Evolutionary conservation across 1,140 invertebrate species (phyloP), one percentile per base, ranked within the genome.

Genomic region (Amyelois transitella): DNA sequence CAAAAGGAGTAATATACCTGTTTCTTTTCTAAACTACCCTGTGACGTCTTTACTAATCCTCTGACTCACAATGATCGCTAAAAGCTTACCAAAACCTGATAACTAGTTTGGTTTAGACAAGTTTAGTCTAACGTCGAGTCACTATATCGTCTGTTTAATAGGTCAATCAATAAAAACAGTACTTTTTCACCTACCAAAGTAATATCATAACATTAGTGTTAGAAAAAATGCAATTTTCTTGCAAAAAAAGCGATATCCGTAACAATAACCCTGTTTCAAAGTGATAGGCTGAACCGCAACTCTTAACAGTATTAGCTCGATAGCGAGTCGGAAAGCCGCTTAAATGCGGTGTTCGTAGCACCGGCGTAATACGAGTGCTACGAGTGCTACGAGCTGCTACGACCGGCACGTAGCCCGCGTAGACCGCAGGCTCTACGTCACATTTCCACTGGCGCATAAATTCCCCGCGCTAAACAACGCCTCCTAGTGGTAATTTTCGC

Each of bases 401-500:
- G 53, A 43, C 47, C 52, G 49, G 50, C 56, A 60, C 55, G 54
- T 63, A 54, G 45, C 45, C 21, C 44, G 44, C 18, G 18, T 21
- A 19, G 55, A 75, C 77, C 71, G 32, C 75, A 71, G 49, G 60
- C 65, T 59, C 64, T 60, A 70, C 72, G 69, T 79, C 73, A 76
- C 71, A 76, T 73, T 73, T 69, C 67, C 59, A 64, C 50, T 60
- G 64, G 64, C 72, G 69, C 75, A 72, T 80, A 84, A 77, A 81
- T 84, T 77, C 70, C 61, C 61, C 60, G 68, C 64, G 63, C 72
- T 76, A 81, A 85, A 87, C 80, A 82, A 83, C 75, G 69, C 69
- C 62, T 71, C 68, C 73, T 56, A 82, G 73, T 81, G 71, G 75
- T 85, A 85, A 87, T 85, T 85, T 83, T 82, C 77, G 66, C 72